phyloP scores from a whole-genome alignment of 1,140 invertebrate genomes.

The Brachionus angularis region DNA sequence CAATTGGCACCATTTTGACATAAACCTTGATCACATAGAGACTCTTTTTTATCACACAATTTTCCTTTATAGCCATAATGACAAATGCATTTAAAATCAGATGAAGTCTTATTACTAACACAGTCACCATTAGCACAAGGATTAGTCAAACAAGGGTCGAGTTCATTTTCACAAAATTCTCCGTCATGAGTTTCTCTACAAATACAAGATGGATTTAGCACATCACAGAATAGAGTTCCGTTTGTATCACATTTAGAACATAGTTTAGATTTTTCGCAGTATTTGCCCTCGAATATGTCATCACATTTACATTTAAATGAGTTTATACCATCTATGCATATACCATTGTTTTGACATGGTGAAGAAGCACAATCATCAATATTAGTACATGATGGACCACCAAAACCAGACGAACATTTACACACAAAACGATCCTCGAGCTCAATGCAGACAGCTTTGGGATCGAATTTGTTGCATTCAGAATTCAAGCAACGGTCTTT shows the following conservation, averaged over 20 bases:
- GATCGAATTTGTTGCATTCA: conserved; percentile 23
- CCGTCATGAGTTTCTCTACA: conserved; percentile 27
- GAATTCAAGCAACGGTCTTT: conserved; percentile 24
- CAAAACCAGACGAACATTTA: conserved; percentile 38
- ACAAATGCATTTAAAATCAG: conserved; percentile 30
- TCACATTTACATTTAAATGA: conserved; percentile 46
- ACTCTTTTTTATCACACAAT: not conserved
- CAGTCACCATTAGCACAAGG: conserved; percentile 57
- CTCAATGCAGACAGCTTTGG: conserved; percentile 39
- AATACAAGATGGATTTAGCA: not conserved
- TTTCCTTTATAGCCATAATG: conserved; percentile 29
- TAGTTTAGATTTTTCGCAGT: conserved; percentile 27
- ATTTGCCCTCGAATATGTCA: conserved; percentile 2
- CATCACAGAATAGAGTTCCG: conserved; percentile 45
- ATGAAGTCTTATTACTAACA: conserved; percentile 1
- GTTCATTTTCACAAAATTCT: conserved; percentile 12
- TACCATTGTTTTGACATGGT: conserved; percentile 37
- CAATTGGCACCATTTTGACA: conserved; percentile 27
- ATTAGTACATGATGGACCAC: not conserved
- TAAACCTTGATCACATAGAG: not conserved
- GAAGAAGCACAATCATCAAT: conserved; percentile 23
- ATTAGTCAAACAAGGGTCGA: conserved; percentile 75
- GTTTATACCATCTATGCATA: conserved; percentile 46
- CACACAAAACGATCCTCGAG: conserved; percentile 29
- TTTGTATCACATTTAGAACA: not conserved